Evolutionary conservation across 2,113 vertebrate genomes (phyloP).

Genomic region (Equus quagga): DNA sequence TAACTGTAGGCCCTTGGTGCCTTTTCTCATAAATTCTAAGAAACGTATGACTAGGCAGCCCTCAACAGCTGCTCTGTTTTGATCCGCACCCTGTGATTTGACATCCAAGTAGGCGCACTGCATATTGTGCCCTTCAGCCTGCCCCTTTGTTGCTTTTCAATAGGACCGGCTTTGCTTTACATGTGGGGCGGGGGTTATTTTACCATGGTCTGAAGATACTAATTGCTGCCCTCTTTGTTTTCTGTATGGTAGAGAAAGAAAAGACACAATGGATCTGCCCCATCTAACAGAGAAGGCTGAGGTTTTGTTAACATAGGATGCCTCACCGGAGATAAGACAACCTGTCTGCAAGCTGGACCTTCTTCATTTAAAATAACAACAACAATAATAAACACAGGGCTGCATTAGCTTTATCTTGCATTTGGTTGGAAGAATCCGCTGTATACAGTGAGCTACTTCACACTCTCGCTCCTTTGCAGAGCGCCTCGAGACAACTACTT

Average conservation of each 20-base stretch:
- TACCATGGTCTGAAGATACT: conserved; percentile 24
- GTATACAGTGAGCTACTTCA: neutral
- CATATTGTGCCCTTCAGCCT: neutral
- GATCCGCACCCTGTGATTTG: conserved; percentile 49
- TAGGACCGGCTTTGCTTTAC: conserved; percentile 51
- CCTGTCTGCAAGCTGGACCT: neutral
- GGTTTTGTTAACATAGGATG: neutral
- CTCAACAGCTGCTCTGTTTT: conserved; percentile 54
- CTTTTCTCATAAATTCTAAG: conserved; percentile 23
- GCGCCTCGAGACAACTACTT: neutral
- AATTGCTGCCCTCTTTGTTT: conserved; percentile 46
- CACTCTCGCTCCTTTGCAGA: neutral
- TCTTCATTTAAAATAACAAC: neutral
- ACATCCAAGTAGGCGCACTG: neutral
- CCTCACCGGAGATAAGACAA: neutral
- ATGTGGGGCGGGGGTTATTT: conserved; percentile 21
- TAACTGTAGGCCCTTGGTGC: neutral
- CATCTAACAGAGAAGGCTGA: neutral
- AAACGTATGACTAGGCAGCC: neutral
- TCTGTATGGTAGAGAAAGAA: neutral
- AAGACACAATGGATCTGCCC: neutral
- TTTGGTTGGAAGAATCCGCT: neutral
- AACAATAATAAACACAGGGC: neutral
- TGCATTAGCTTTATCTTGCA: neutral
- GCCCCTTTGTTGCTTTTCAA: conserved; percentile 59